Conservation (phyloP, 2,113 vertebrate species). For the Drymodes brunneopygia region DNA sequence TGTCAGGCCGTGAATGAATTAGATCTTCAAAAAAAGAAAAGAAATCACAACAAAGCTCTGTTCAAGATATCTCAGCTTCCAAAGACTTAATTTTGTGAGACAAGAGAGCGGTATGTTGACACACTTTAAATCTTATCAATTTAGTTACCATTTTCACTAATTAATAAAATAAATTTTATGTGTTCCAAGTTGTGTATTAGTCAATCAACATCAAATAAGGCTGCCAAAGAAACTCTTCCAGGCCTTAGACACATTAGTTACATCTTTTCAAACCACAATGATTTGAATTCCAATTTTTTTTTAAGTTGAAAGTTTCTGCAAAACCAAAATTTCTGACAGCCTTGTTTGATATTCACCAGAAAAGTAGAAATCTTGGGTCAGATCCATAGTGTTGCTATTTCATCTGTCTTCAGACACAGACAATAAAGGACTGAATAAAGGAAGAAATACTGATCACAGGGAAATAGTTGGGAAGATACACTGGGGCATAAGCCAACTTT, state of each 20-base stretch:
- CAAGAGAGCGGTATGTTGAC: not conserved
- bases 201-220: not conserved
- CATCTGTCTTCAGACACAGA: not conserved
- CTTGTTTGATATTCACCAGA: not conserved
- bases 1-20: not conserved
- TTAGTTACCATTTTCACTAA: constrained; percentile 2
- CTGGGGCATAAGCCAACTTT: not conserved
- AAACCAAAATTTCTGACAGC: not conserved
- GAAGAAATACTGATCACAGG: not conserved
- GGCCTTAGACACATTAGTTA: not conserved
- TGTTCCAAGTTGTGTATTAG: not conserved
- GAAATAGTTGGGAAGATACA: not conserved
- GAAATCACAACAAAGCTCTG: not conserved
- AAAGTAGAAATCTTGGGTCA: not conserved
- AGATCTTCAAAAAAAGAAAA: not conserved
- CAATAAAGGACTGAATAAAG: not conserved
- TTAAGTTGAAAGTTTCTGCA: not conserved
- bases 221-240: not conserved
- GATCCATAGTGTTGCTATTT: accelerated
- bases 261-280: not conserved
- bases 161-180: not conserved
- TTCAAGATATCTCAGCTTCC: not conserved
- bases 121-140: not conserved
- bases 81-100: not conserved
- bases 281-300: not conserved